Base-by-base conservation (phyloP, 2,888 invertebrate species). In the Melipona bicolor region DNA sequence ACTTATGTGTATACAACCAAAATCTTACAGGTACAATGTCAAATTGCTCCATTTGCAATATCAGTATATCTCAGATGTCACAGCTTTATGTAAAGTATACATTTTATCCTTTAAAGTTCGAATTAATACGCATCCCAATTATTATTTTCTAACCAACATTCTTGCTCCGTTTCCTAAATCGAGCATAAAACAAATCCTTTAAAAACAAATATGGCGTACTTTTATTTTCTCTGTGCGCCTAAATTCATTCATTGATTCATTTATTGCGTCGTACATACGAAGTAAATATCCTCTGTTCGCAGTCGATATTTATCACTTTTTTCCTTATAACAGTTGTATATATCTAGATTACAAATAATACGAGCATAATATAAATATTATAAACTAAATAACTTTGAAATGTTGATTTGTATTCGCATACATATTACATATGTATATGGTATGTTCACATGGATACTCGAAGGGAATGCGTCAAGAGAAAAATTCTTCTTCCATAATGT, bases 131-230 rank as follows among this genome's bases (percentile, higher is more conserved):
- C 15, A 54, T 77, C 59, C 3, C 36, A 50, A 62, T 68, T 27
- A 27, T 64, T 56, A 21, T 68, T 70, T 80, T 17, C 59, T 64
- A 84, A 65, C 27, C 62, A 68, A 79, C 65, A 73, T 79, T 65
- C 71, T 79, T 69, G 56, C 19, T 65, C n/a, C 54, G 56, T 77
- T 50, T 54, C 68, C 32, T 61, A 74, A 72, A 77, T 84, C 62
- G 24, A 43, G 32, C 59, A 76, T 76, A 54, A 69, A 73, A 70
- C 59, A 62, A 73, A 32, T 61, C 17, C 21, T 74, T 68, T 24
- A 43, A 77, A 83, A 85, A 80, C 70, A 77, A 84, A 64, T 77
- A 84, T 84, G 81, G 85, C 85, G 85, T 76, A 81, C 72, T 72
- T 78, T 78, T 81, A 78, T 84, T 78, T 84, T 78, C 54, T 69